Evolutionary conservation across 2,888 invertebrate species (phyloP), one percentile per base, ranked within the genome.

Genomic region (Itoplectis maculator): DNA sequence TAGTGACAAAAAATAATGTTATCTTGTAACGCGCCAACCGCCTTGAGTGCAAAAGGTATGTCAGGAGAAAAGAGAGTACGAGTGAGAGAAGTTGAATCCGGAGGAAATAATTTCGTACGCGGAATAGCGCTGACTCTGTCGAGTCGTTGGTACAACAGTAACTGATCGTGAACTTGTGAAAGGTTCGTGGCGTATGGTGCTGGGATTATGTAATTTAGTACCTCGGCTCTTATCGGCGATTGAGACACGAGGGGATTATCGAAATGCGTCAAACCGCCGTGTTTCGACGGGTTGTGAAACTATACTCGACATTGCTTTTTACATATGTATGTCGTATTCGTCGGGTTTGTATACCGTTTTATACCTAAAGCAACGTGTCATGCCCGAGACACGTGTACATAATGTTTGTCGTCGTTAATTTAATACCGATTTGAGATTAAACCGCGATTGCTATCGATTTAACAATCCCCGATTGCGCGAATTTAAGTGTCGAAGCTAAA

Each of bases 391-490:
- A 45, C 29, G 66, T 51, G 65, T 72, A 65, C 42, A 56, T 63
- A 45, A 56, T 65, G 51, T 51, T 78, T 80, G 18, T 49, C 37
- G 59, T 76, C 56, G 54, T 76, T 74, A 77, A 69, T 75, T 79
- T 51, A 82, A 51, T 79, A 75, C 70, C 78, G 74, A 77, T 66
- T 65, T 54, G 79, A 82, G 75, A 82, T 82, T 79, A 66, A 56
- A 23, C 35, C 3, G 49, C 47, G 18, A 42, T 72, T 9, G 20
- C 42, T 51, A 74, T 61, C 61, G 51, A 61, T 35, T 20, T 13
- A 35, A 11, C 9, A 18, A 9, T 66, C 11, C 13, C 37, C 63
- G 61, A 42, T 51, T 54, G 13, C 42, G 49, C 35, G 51, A 68
- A 7, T 15, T 11, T 23, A 11, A 65, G 23, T n/a, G 13, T 54